Evolutionary conservation across 2,797 vertebrate species (phyloP).

Genomic region (Scolopax bukidnonensis): DNA sequence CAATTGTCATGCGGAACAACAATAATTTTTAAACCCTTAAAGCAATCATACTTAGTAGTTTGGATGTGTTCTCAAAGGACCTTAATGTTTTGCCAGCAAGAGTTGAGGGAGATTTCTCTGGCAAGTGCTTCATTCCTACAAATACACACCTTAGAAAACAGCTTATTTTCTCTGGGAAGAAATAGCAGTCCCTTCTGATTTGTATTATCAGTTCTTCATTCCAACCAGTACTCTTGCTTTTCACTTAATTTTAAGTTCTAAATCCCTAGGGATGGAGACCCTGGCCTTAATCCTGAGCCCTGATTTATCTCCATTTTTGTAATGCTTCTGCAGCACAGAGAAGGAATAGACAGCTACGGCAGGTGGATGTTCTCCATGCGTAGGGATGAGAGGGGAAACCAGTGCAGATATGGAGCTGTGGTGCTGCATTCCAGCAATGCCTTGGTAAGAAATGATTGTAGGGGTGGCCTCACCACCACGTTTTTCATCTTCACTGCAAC

Average conservation of each 20-base stretch:
- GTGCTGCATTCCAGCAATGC: neutral
- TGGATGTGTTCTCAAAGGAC: neutral
- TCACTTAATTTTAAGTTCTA: neutral
- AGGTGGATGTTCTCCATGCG: neutral
- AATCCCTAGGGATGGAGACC: neutral
- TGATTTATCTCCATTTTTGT: neutral
- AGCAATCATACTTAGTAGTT: neutral
- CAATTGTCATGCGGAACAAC: neutral
- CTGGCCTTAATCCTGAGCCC: neutral
- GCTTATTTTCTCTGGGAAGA: neutral
- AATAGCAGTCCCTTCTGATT: neutral
- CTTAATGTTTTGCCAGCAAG: neutral
- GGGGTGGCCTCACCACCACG: neutral
- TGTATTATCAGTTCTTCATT: neutral
- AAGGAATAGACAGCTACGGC: neutral
- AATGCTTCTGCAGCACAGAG: neutral
- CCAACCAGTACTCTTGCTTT: neutral
- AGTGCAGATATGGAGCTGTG: neutral
- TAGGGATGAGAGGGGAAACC: neutral
- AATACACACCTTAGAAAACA: neutral
- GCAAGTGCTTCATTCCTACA: neutral
- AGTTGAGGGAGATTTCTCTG: neutral
- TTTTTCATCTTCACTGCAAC: neutral
- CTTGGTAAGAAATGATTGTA: neutral
- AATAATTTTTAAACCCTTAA: neutral